Base-by-base conservation (phyloP, 2,113 vertebrate species). In the Cheirogaleus medius region DNA sequence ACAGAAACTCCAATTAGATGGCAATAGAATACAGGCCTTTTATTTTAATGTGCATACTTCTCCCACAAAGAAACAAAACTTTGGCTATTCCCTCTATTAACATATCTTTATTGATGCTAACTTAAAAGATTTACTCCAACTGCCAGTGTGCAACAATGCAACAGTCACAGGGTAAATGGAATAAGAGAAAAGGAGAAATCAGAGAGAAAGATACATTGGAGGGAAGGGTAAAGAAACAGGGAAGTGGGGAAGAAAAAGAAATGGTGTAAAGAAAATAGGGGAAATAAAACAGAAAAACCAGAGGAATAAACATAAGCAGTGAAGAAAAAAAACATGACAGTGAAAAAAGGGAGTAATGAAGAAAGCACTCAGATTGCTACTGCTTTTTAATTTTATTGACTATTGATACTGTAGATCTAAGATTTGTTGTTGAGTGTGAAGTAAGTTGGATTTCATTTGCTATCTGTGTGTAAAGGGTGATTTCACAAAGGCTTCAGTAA, bases 361-460 rank as follows among this genome's bases (percentile, higher is more conserved):
- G 64, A 96, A 97, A 93, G 92, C 8, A 82, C 96, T 97, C 81
- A 74, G 54, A 90, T 76, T 56, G 94, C 91, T 56, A 94, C 0
- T 90, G 91, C 86, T 98, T 98, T 98, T 97, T 95, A 93, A 95
- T 98, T 63, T 90, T 96, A 98, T 96, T 97, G 97, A 98, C 96
- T 97, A 96, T 91, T 4, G 63, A 96, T 94, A 96, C 93, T 12
- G 11, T 81, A 49, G 76, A 86, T 2, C 5, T 47, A 96, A 97
- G 95, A 97, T 96, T 97, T 96, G 94, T 90, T 98, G 96, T 69
- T 97, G 0, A 94, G 88, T 81, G 87, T 52, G 37, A 92, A 90
- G 91, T 97, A 98, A 98, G 98, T 97, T 98, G 90, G 96, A 98
- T 98, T 98, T 97, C 97, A 98, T 97, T 97, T 97, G 97, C 90